A percentile compares a stretch with the other conserved stretches of the same genome.
Evolutionary conservation across 2,797 vertebrate genomes (phyloP).

Genomic region (Alfaro cultratus): DNA sequence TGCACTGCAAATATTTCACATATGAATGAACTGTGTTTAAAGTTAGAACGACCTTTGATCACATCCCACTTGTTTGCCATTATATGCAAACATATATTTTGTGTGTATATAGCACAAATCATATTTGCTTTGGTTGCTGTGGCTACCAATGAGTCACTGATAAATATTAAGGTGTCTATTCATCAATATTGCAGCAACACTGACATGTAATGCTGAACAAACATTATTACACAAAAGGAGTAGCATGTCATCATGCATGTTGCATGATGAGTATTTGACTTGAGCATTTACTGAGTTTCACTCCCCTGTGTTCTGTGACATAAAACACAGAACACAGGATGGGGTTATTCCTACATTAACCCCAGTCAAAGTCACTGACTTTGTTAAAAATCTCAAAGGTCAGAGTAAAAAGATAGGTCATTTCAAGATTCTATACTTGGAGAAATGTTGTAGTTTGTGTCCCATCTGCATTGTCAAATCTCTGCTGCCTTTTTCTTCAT

Average conservation of each 20-base stretch:
- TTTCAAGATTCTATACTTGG: neutral
- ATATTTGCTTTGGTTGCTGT: neutral
- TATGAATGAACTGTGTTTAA: neutral
- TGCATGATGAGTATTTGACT: neutral
- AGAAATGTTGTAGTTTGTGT: neutral
- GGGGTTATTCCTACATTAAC: neutral
- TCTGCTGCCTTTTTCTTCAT: constrained; percentile 26
- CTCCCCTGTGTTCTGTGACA: neutral
- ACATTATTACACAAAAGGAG: neutral
- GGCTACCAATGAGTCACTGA: neutral
- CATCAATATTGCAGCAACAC: neutral
- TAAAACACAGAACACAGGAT: neutral
- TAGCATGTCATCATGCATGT: too few species aligned
- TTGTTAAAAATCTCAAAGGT: neutral
- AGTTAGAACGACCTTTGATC: neutral
- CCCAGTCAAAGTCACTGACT: neutral
- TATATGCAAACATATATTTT: neutral
- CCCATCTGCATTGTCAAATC: neutral
- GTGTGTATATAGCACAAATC: neutral
- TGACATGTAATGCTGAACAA: neutral
- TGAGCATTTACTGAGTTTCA: neutral
- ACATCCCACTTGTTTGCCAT: neutral
- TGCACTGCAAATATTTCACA: neutral
- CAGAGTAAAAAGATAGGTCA: neutral
- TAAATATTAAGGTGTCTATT: neutral